Conservation (phyloP, 2,113 vertebrate species). For the Blennius ocellaris region DNA sequence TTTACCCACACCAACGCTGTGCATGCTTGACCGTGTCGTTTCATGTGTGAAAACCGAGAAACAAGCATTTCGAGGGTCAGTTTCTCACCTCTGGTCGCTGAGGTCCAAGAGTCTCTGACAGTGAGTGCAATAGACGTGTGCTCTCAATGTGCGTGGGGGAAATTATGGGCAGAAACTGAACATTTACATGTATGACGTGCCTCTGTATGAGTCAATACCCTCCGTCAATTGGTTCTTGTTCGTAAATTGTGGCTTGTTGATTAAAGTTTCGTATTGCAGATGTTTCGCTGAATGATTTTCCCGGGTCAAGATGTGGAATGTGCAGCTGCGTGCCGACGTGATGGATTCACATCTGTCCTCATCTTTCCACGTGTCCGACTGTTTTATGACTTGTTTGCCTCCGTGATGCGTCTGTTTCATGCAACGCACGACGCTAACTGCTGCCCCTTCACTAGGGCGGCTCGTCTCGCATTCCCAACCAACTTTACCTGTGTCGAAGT, state of each 20-base stretch:
- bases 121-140: slow-evolving; percentile 6
- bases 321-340: slow-evolving; percentile 46
- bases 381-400: slow-evolving; percentile 18
- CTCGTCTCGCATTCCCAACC: too few species aligned
- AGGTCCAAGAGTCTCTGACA: not conserved
- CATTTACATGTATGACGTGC: too few species aligned
- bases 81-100: slow-evolving; percentile 6
- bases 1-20: slow-evolving; percentile 30
- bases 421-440: too few species aligned
- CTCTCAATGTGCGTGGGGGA: too few species aligned
- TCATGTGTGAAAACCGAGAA: slow-evolving; percentile 69
- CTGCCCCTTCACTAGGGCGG: too few species aligned
- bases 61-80: slow-evolving; percentile 23
- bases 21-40: slow-evolving; percentile 40
- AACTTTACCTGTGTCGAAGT: too few species aligned
- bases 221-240: too few species aligned
- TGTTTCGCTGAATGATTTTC: slow-evolving; percentile 25
- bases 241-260: not conserved
- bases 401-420: slow-evolving; percentile 33
- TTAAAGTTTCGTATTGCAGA: not conserved
- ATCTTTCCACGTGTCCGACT: slow-evolving; percentile 10
- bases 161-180: too few species aligned
- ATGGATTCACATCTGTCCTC: slow-evolving; percentile 27
- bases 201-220: too few species aligned
- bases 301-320: slow-evolving; percentile 42